Evolutionary conservation across 2,113 vertebrate species (phyloP), one percentile per base, ranked within the genome.

Genomic region (Euleptes europaea): DNA sequence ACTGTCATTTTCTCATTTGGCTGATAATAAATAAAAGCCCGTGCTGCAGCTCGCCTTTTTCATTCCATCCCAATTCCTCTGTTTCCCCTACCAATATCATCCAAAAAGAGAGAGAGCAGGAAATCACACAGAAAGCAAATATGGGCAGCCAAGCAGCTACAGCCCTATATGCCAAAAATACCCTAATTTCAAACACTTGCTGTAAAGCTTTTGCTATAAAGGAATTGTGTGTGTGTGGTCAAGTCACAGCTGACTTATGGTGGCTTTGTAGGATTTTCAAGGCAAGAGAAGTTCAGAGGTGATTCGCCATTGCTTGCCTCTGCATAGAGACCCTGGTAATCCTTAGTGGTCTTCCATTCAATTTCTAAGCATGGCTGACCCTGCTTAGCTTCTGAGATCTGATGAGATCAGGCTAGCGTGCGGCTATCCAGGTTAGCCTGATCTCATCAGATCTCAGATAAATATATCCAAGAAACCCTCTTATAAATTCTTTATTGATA

Each of bases 11-110:
- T 90, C 83, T 86, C 86, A 54, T 79, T 84, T 90, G 73, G 78
- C 47, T 91, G 84, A 67, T 44, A 90, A 87, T 75, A 93, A 90
- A 90, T 65, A 87, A 92, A 89, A 91, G 33, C 86, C 88, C 70
- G 77, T 80, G 76, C 79, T 89, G 74, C 57, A 84, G 49, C 60
- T 80, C 91, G 87, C n/a, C 49, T 86, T 26, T 86, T 26, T 88
- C 79, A 49, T 81, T 83, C 78, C 63, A 87, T 83, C 31, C 17
- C 17, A 84, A 28, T 66, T 83, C 14, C 75, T 77, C 40, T 8
- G 57, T 72, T 47, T 86, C 85, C 66, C 69, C 47, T n/a, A 23
- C 31, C 17, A 5, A 1, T 90, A 71, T 28, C 82, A 38, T 44
- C 47, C 82, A 85, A 15, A 23, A 86, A 80, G 57, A 12, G 76